These are phyloP conservation scores for Brachionus calyciflorus DNA, from an alignment of 1,140 invertebrate species.

Conservation along the genomic window DNA sequence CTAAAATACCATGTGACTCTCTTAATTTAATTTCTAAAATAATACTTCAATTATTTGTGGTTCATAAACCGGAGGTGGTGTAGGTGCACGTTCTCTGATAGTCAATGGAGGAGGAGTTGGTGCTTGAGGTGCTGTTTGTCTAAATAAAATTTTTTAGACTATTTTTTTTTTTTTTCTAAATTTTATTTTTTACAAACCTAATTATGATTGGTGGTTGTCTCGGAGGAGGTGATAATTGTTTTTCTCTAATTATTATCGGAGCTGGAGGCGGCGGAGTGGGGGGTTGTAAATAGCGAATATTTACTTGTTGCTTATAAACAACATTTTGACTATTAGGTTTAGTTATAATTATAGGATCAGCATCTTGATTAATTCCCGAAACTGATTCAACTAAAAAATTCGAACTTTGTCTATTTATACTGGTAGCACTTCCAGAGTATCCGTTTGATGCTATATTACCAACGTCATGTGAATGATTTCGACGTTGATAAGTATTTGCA, in stretches of 20 bases:
- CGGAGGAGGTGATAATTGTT: conserved; percentile 7
- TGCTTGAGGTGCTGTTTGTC: conserved; percentile 36
- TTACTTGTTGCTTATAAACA: conserved; percentile 43
- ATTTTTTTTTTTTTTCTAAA: background rate
- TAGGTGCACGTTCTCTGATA: conserved; percentile 38
- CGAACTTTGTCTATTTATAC: background rate
- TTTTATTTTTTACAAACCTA: background rate
- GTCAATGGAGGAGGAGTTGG: conserved; percentile 36
- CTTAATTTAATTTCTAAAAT: background rate
- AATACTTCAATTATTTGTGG: conserved; percentile 39
- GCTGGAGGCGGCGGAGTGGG: conserved; percentile 45
- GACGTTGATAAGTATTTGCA: conserved; percentile 10
- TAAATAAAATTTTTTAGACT: background rate
- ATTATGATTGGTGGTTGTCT: conserved; percentile 38
- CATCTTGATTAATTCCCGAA: conserved; percentile 20
- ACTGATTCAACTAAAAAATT: background rate
- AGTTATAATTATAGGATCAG: conserved; percentile 7
- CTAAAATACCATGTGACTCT: too few species aligned
- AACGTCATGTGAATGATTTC: conserved; percentile 17
- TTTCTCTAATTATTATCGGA: conserved; percentile 46
- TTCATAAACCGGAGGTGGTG: conserved; percentile 29
- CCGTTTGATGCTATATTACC: background rate
- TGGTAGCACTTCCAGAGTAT: background rate
- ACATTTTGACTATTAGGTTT: conserved; percentile 44
- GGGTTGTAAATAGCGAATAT: conserved; percentile 41